phyloP scores from a whole-genome alignment of 2,888 invertebrate species.

The Epiblema foenella region DNA sequence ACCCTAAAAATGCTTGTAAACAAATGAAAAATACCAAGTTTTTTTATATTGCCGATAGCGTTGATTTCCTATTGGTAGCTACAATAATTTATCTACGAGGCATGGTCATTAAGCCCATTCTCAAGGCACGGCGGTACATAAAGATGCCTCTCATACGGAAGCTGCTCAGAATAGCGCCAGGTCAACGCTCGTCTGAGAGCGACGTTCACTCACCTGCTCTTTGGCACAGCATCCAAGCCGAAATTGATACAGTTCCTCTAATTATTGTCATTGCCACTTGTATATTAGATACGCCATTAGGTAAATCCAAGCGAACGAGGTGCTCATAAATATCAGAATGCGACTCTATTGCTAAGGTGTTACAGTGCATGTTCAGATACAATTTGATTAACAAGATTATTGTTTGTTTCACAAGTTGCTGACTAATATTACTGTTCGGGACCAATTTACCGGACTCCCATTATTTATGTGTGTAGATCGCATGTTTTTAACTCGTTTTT shows the following conservation, averaged over 20 bases:
- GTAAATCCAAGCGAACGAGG: too few relatives aligned
- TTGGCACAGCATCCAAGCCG: slow-evolving; percentile 71
- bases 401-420: too few relatives aligned
- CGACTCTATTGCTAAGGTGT: too few relatives aligned
- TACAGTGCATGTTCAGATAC: too few relatives aligned
- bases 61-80: background rate
- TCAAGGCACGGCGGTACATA: slow-evolving; percentile 12
- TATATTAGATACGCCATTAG: background rate
- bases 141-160: slow-evolving; percentile 35
- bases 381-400: too few relatives aligned
- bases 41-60: background rate
- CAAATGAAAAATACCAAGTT: too few relatives aligned
- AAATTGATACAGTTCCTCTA: slow-evolving; percentile 63
- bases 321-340: too few relatives aligned
- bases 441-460: too few relatives aligned
- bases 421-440: too few relatives aligned
- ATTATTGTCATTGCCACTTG: slow-evolving; percentile 50
- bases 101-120: slow-evolving; percentile 8
- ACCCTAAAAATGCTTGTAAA: too few relatives aligned
- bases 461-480: too few relatives aligned
- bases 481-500: too few relatives aligned
- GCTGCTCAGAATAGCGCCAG: slow-evolving; percentile 70
- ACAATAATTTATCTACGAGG: background rate
- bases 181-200: slow-evolving; percentile 63
- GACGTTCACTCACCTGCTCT: slow-evolving; percentile 77